These are phyloP conservation scores for mouse (Mus musculus) DNA, from an alignment of 2,113 vertebrate species.

Conservation along the genomic window DNA sequence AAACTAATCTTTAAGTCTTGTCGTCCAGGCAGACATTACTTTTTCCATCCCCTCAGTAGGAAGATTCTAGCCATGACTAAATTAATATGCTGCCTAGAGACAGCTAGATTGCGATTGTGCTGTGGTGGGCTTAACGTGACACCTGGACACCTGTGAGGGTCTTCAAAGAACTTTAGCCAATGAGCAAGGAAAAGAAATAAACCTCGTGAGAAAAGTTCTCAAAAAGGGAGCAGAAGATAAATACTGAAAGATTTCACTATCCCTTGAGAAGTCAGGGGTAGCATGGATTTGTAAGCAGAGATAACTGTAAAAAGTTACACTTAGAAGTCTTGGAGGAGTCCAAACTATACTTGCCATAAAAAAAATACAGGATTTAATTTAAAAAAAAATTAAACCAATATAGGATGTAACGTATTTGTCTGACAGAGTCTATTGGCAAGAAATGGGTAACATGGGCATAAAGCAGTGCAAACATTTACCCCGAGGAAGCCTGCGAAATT, in stretches of 20 bases:
- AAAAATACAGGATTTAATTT: neutral
- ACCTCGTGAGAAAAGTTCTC: neutral
- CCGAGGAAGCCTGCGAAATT: neutral
- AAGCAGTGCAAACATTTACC: neutral
- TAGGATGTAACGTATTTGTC: neutral
- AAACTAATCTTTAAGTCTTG: neutral
- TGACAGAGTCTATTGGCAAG: neutral
- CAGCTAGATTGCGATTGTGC: neutral
- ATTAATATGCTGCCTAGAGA: neutral
- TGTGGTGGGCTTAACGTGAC: neutral
- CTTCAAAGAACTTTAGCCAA: neutral
- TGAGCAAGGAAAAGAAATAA: neutral
- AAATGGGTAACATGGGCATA: neutral
- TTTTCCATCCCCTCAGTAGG: neutral
- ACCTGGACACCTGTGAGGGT: neutral
- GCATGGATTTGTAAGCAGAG: neutral
- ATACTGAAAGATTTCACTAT: neutral
- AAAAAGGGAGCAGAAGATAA: neutral
- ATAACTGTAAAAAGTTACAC: neutral
- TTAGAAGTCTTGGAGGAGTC: neutral
- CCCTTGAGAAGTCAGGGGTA: neutral
- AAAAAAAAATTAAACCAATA: no score
- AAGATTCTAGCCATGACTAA: neutral
- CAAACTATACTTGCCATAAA: neutral
- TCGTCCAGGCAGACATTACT: neutral